Conservation (phyloP, 1,140 invertebrate genomes). For the Drosophila aff. region DNA sequence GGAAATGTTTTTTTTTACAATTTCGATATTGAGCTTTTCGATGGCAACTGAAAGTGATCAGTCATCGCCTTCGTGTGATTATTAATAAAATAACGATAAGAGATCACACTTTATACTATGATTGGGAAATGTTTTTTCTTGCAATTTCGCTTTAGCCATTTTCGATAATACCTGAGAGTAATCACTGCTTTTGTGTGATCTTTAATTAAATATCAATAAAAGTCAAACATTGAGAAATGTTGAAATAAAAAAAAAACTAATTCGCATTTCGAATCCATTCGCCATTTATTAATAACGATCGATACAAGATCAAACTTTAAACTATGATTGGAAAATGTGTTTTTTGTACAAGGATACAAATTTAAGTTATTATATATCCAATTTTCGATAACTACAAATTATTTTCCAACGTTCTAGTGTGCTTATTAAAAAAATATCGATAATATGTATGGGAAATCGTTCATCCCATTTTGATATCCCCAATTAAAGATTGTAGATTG, state of each 20-base stretch:
- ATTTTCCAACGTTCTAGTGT: too few species aligned
- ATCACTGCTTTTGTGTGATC: background rate
- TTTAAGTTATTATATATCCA: too few species aligned
- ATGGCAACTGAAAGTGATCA: slow-evolving; percentile 7
- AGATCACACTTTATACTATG: slow-evolving; percentile 3
- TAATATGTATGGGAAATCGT: too few species aligned
- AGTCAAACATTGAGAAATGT: background rate
- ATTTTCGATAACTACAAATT: too few species aligned
- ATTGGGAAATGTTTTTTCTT: background rate
- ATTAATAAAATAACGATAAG: background rate
- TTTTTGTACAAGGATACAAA: background rate
- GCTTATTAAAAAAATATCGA: too few species aligned
- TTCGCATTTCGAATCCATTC: too few species aligned
- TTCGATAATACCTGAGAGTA: background rate
- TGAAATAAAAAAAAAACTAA: too few species aligned
- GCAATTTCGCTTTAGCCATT: background rate
- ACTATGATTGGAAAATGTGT: background rate
- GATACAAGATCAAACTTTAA: background rate
- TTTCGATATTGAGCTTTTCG: background rate
- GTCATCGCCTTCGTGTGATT: background rate
- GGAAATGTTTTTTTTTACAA: background rate
- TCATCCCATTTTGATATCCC: too few species aligned
- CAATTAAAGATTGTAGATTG: background rate
- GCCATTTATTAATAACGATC: too few species aligned
- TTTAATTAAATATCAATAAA: slow-evolving; percentile 14